Evolutionary conservation across 2,888 invertebrate species (phyloP).

Genomic region (Stegana nigrithorax): DNA sequence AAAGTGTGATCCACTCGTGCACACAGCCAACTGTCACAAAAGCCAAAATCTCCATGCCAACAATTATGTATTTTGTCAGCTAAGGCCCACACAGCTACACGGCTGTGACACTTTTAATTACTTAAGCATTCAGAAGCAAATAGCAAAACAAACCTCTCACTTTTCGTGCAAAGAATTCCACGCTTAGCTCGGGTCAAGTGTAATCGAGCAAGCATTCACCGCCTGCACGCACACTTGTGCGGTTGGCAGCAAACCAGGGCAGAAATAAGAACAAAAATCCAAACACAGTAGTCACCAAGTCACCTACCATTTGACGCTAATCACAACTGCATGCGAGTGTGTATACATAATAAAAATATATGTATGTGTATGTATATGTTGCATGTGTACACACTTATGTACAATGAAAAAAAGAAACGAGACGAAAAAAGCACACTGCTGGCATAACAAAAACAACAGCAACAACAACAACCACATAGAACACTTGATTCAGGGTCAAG

Average conservation of each 20-base stretch:
- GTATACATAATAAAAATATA: too few species aligned
- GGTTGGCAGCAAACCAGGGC: too few species aligned
- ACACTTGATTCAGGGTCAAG: conserved; percentile 13
- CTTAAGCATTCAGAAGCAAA: neutral
- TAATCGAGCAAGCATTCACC: conserved; percentile 16
- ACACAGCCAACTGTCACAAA: neutral
- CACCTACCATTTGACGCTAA: conserved; percentile 15
- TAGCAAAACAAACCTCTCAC: conserved; percentile 1
- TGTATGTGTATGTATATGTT: neutral
- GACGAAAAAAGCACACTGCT: neutral
- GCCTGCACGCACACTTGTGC: neutral
- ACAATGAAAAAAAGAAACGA: conserved; percentile 8
- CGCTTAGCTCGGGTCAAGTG: conserved; percentile 24
- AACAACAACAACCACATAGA: conserved; percentile 3
- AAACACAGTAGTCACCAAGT: conserved; percentile 13
- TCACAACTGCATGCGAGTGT: conserved; percentile 23
- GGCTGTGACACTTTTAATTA: neutral
- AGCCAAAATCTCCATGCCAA: neutral
- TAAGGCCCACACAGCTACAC: too few species aligned
- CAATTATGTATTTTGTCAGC: too few species aligned
- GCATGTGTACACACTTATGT: neutral
- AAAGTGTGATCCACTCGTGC: too few species aligned
- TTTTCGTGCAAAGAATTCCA: conserved; percentile 11
- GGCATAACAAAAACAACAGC: neutral
- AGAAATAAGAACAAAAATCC: too few species aligned